These are phyloP conservation scores for Megaustenia siamemsis DNA, from an alignment of 2,888 invertebrate species.

Conservation along the genomic window DNA sequence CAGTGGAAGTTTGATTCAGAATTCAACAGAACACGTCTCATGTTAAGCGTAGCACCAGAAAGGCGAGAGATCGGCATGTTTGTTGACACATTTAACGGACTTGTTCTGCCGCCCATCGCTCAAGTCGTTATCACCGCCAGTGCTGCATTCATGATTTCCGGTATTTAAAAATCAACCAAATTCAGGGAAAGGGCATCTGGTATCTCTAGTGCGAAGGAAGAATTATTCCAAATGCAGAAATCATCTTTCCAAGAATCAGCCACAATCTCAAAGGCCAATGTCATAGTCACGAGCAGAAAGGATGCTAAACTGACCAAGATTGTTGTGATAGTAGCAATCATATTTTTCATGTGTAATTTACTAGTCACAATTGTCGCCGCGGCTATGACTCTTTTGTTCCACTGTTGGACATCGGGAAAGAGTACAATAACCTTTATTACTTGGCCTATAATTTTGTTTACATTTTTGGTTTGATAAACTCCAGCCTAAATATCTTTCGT, in stretches of 20 bases:
- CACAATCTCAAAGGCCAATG: background rate
- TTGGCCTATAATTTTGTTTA: conserved; percentile 11
- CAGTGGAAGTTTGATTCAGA: conserved; percentile 2
- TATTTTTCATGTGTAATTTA: conserved; percentile 13
- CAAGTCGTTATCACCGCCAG: conserved; percentile 27
- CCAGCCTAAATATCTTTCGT: conserved; percentile 23
- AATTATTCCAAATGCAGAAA: background rate
- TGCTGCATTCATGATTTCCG: conserved; percentile 25
- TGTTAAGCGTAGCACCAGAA: background rate
- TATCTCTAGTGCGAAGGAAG: background rate
- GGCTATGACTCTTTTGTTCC: conserved; percentile 4
- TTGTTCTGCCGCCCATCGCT: conserved; percentile 26
- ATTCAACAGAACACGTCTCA: background rate
- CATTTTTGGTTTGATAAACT: conserved; percentile 22
- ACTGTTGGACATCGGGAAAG: background rate
- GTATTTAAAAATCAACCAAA: conserved; percentile 9
- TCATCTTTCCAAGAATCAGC: too few species aligned
- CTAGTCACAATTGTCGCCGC: conserved; percentile 18
- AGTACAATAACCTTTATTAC: conserved; percentile 15
- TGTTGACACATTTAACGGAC: conserved; percentile 30
- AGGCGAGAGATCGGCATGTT: conserved; percentile 14
- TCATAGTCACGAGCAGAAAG: background rate
- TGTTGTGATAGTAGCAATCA: conserved; percentile 6
- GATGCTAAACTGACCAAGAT: conserved; percentile 27
- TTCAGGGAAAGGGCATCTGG: background rate